Percentiles rank a stretch among this genome's conserved stretches.
These are phyloP conservation scores for Epicauta chinensis DNA, from an alignment of 1,140 invertebrate genomes.

Conservation along the genomic window DNA sequence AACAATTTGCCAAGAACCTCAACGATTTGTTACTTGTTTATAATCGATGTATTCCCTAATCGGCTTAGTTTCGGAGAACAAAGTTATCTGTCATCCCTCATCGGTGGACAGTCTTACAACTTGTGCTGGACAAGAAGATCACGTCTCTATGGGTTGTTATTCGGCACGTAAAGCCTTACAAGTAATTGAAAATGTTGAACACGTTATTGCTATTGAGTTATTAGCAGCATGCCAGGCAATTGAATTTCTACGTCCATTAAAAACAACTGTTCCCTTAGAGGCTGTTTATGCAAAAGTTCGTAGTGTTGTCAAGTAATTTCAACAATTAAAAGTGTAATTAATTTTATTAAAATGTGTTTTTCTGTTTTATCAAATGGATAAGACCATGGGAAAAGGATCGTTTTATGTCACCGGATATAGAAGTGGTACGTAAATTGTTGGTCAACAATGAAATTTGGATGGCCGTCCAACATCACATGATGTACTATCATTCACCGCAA, in stretches of 20 bases:
- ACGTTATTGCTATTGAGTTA: constrained; percentile 65
- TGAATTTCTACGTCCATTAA: constrained; percentile 66
- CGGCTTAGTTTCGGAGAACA: constrained; percentile 61
- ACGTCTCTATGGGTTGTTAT: constrained; percentile 72
- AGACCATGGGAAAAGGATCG: constrained; percentile 58
- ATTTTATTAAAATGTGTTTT: not conserved
- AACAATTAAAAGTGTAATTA: no score
- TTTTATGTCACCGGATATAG: constrained; percentile 63
- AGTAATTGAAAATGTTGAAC: constrained; percentile 63
- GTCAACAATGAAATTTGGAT: constrained; percentile 54
- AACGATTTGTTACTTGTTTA: not conserved
- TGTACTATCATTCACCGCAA: constrained; percentile 44
- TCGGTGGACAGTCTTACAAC: constrained; percentile 67
- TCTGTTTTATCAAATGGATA: constrained; percentile 30
- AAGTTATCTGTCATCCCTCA: constrained; percentile 67
- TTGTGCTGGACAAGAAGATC: constrained; percentile 70
- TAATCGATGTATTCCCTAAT: not conserved
- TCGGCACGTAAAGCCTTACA: constrained; percentile 58
- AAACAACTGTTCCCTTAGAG: constrained; percentile 62
- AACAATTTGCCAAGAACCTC: not conserved
- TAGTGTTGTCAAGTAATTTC: constrained; percentile 44
- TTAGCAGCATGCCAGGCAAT: constrained; percentile 68
- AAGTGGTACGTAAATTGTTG: constrained; percentile 52
- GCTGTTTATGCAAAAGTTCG: constrained; percentile 63
- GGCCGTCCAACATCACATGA: constrained; percentile 45